Percentiles rank a stretch among this genome's conserved stretches.
Evolutionary conservation across 2,888 invertebrate species (phyloP).

Genomic region (Pterostichus niger): DNA sequence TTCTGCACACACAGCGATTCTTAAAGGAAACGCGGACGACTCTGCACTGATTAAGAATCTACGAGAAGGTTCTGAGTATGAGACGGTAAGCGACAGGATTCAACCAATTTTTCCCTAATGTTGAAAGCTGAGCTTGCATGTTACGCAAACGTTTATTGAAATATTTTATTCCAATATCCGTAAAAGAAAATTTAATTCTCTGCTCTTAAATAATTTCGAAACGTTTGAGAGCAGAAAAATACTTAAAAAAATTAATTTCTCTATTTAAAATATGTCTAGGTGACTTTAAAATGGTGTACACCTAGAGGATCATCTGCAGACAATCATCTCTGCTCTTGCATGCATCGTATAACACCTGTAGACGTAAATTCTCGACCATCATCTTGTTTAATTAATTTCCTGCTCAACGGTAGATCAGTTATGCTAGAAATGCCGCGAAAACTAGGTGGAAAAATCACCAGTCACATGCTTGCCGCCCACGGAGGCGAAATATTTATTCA

Average conservation of each 20-base stretch:
- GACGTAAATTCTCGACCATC: constrained; percentile 98
- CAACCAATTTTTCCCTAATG: background rate
- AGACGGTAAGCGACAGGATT: constrained; percentile 79
- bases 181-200: no score
- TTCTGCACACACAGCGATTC: constrained; percentile 90
- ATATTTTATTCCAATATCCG: no score
- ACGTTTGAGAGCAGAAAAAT: no score
- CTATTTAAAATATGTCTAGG: constrained; percentile 74
- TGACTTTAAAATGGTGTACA: constrained; percentile 98
- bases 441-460: constrained; percentile 91
- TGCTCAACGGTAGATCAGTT: constrained; percentile 96
- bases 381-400: constrained; percentile 97
- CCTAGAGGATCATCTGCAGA: constrained; percentile 93
- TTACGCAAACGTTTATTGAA: no score
- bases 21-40: constrained; percentile 83
- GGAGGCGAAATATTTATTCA: constrained; percentile 98
- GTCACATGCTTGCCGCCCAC: constrained; percentile 95
- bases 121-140: no score
- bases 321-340: constrained; percentile 89
- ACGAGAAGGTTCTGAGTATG: constrained; percentile 87
- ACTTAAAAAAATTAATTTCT: no score
- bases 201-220: no score
- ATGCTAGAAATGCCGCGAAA: constrained; percentile 94
- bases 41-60: constrained; percentile 83
- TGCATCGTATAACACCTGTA: constrained; percentile 95